Percentiles rank a stretch among this genome's conserved stretches.
phyloP scores from a whole-genome alignment of 1,140 invertebrate genomes.

The Spodoptera frugiperda region DNA sequence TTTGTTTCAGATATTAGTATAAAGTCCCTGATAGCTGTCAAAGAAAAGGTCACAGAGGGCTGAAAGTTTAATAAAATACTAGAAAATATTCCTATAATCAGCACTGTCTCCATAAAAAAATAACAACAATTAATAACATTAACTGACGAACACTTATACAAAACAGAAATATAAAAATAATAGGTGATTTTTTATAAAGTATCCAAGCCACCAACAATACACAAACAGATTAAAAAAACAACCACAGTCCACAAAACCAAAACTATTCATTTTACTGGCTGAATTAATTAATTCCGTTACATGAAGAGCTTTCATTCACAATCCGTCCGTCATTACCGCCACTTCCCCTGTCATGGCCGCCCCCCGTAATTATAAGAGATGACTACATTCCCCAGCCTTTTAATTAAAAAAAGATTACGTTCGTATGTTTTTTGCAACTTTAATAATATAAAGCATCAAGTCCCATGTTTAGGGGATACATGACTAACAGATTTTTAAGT shows the following conservation, averaged over 20 bases:
- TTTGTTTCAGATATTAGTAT: too few species aligned
- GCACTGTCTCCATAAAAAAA: not conserved
- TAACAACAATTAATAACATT: too few species aligned
- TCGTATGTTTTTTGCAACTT: constrained; percentile 43
- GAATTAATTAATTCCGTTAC: constrained; percentile 8
- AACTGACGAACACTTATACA: too few species aligned
- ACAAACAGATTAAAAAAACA: not conserved
- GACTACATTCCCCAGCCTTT: constrained; percentile 53
- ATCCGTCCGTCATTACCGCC: constrained; percentile 12
- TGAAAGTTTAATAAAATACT: too few species aligned
- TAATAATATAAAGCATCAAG: constrained; percentile 8
- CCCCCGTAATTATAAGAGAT: constrained; percentile 53
- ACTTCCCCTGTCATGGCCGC: not conserved
- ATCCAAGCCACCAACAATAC: too few species aligned
- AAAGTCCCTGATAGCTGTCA: too few species aligned
- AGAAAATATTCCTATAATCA: not conserved
- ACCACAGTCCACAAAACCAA: not conserved
- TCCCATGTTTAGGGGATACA: not conserved
- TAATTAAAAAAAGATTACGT: constrained; percentile 53
- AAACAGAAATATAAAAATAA: too few species aligned
- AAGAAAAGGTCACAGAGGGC: too few species aligned
- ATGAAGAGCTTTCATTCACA: constrained; percentile 15
- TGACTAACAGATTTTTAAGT: constrained; percentile 36
- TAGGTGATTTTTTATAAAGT: too few species aligned
- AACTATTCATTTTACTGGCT: not conserved